A percentile compares a stretch with the other conserved stretches of the same genome.
Conservation (phyloP, 2,888 invertebrate genomes). For the Tryphoninae sp. region DNA sequence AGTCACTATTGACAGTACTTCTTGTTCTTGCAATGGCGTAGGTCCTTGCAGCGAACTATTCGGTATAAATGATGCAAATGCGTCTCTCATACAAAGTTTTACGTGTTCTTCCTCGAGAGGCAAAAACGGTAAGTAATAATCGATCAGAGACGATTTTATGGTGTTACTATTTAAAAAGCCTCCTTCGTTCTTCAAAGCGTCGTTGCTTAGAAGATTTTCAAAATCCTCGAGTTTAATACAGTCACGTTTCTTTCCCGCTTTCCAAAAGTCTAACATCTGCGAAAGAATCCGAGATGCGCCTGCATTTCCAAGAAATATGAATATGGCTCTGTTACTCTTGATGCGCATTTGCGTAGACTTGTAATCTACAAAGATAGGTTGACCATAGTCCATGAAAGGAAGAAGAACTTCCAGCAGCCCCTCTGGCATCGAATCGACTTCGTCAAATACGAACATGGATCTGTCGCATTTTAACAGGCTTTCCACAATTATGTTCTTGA, state of each 20-base stretch:
- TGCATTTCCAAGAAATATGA: constrained; percentile 95
- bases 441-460: constrained; percentile 97
- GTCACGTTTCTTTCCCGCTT: constrained; percentile 84
- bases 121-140: constrained; percentile 96
- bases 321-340: constrained; percentile 86
- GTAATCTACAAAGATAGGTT: constrained; percentile 67
- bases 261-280: constrained; percentile 84
- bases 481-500: constrained; percentile 80
- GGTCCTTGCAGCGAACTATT: constrained; percentile 49
- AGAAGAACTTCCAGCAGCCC: constrained; percentile 92
- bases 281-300: constrained; percentile 89
- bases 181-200: constrained; percentile 88
- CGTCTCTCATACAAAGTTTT: constrained; percentile 87
- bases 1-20: constrained; percentile 86
- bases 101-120: constrained; percentile 95
- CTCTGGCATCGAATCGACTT: constrained; percentile 95
- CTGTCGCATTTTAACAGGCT: constrained; percentile 87
- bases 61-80: constrained; percentile 81
- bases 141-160: constrained; percentile 93
- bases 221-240: constrained; percentile 87
- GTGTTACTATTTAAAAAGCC: constrained; percentile 92
- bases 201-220: constrained; percentile 86
- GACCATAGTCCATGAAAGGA: constrained; percentile 92
- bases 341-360: constrained; percentile 81
- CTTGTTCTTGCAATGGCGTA: constrained; percentile 71